phyloP scores from a whole-genome alignment of 2,113 vertebrate genomes.

The Myrmecophaga tridactyla region DNA sequence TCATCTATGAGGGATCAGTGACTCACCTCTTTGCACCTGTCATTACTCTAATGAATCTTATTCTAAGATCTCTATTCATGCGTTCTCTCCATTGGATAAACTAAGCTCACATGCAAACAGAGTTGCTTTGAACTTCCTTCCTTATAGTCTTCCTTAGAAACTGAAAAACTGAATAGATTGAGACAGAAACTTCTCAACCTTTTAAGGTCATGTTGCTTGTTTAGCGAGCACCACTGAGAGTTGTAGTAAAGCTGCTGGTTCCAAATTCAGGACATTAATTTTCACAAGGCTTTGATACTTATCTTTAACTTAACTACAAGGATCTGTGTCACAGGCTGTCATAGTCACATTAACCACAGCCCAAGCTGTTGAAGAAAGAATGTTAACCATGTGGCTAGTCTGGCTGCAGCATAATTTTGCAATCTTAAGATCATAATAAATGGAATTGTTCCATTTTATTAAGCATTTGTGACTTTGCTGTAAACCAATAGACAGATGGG shows the following conservation, averaged over 20 bases:
- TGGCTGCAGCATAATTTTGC: background rate
- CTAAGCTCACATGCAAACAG: background rate
- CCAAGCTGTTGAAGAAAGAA: background rate
- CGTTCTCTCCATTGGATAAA: background rate
- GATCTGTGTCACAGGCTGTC: background rate
- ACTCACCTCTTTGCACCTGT: background rate
- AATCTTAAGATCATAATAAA: constrained; percentile 19
- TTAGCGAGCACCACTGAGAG: background rate
- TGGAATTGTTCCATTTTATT: constrained; percentile 19
- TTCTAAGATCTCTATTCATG: background rate
- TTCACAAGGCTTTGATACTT: background rate
- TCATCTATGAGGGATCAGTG: background rate
- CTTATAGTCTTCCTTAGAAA: background rate
- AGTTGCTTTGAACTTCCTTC: background rate
- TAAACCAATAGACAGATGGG: constrained; percentile 35
- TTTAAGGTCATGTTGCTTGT: background rate
- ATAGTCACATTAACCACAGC: background rate
- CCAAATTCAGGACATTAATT: background rate
- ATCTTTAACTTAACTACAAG: background rate
- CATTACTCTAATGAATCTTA: background rate
- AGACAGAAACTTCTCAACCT: background rate
- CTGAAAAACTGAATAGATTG: background rate
- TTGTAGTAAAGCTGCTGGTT: background rate
- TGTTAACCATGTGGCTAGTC: background rate
- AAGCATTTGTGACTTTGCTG: background rate